Percentiles rank a stretch among this genome's conserved stretches.
Conservation (phyloP, 1,140 invertebrate genomes). For the Lutraria rhynchaena region DNA sequence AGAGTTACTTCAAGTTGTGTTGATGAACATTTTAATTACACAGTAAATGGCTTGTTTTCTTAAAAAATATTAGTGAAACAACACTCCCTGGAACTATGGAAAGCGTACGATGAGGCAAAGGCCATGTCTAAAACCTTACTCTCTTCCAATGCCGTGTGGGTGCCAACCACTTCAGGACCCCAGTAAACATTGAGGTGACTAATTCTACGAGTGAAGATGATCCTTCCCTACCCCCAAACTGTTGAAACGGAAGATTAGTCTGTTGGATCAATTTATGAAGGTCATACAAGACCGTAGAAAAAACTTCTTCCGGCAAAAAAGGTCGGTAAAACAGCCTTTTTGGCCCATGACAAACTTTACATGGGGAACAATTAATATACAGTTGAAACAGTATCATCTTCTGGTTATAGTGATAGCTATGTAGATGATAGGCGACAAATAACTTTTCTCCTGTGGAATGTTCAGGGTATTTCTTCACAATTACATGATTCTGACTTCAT, state of each 20-base stretch:
- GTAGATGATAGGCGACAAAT: not conserved
- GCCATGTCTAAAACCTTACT: not conserved
- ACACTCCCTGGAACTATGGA: not conserved
- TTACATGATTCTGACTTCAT: slow-evolving; percentile 36
- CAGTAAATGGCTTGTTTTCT: too few species aligned
- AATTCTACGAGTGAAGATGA: not conserved
- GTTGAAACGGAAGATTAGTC: not conserved
- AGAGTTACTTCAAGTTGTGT: too few species aligned
- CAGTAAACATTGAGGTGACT: not conserved
- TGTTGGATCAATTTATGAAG: not conserved
- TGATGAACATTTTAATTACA: too few species aligned
- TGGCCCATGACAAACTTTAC: slow-evolving; percentile 18
- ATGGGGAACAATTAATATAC: slow-evolving; percentile 25
- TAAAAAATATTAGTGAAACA: not conserved
- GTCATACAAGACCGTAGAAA: slow-evolving; percentile 14
- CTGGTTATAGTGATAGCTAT: slow-evolving; percentile 13
- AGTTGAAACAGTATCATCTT: not conserved
- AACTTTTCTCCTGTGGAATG: slow-evolving; percentile 37
- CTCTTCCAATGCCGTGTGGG: not conserved
- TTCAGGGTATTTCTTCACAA: slow-evolving; percentile 24
- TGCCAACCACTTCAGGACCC: not conserved
- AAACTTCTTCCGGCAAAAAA: slow-evolving; percentile 23
- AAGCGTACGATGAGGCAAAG: not conserved
- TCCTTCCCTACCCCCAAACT: not conserved
- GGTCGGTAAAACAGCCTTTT: slow-evolving; percentile 1